Evolutionary conservation across 2,113 vertebrate species (phyloP), one percentile per base, ranked within the genome.

Genomic region (Psammodynastes pulverulentus): DNA sequence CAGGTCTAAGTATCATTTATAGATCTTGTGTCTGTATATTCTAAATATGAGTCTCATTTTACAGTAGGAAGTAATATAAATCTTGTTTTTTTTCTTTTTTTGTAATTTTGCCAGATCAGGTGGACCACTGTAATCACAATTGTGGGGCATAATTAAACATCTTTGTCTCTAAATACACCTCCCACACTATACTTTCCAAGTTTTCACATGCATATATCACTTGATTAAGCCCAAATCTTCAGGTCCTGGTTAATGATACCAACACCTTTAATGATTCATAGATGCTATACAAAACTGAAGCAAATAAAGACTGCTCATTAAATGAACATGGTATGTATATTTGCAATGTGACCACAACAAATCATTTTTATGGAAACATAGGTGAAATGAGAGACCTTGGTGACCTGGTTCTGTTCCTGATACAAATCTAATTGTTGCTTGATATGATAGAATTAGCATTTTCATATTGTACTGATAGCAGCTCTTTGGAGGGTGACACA

Each of bases 261-360:
- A 62, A 52, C 85, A 24, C 7, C 4, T 53, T 67, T 67, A 84
- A 5, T 13, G 9, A 46, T 89, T 67, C 21, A 45, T 1, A 67
- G 91, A 3, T 91, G 53, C 91, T 48, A 39, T 15, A 3, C 5
- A 67, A 26, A 90, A 6, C 34, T n/a, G 45, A 13, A 58, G 86
- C 26, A 92, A 91, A 92, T 84, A 89, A 9, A 90, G 53, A 10
- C 49, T 93, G 87, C 88, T 52, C 26, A 85, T 89, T 91, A 43
- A 93, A 43, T 53, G 56, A 54, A 90, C 79, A 45, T 85, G 91
- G 45, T 45, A 54, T 43, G 43, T 45, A 88, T 3, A 0, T 89
- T 93, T 95, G 49, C 89, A 94, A 54, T 72, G 91, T 89, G 62
- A 86, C 79, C 43, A 90, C 90, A 93, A 45, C 86, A 92, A 92